Base-by-base conservation (phyloP, 2,113 vertebrate species). In the Asarcornis scutulata region DNA sequence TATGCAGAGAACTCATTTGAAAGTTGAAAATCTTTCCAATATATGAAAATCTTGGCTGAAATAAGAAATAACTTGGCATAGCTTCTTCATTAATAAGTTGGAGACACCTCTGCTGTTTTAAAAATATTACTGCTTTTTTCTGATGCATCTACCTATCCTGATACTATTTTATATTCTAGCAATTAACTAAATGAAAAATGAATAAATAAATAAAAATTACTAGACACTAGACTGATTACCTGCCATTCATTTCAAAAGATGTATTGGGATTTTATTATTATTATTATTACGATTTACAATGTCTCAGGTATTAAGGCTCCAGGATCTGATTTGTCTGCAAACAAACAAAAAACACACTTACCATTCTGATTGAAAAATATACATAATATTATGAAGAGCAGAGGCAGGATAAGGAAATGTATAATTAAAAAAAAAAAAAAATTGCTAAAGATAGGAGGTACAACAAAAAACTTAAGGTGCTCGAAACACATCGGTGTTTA, bases 281-380 rank as follows among this genome's bases (percentile, higher is more conserved):
- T 22, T 21, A 48, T 48, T 11, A 44, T 44, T 44, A 44, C 44
- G 44, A 48, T 48, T 48, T 76, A 14, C 0, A 31, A 40, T 4
- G 2, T 76, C 72, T 86, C 55, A 83, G 2, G 4, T 56, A n/a
- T 14, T 64, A 26, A 64, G 13, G 13, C 21, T 85, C 34, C 4
- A 76, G 38, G 8, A 32, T 6, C 4, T 40, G 20, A 91, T 6
- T 4, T 29, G 5, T 10, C 8, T 86, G 7, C 2, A 60, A 18
- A 46, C 44, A 46, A 46, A 46, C 17, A 18, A 44, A 44, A 44
- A 44, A 44, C 17, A 8, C 44, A 44, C 44, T 44, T 44, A 44
- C 17, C 55, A 63, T 34, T 93, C 74, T 97, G 82, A 93, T 92
- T 95, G 81, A 96, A 95, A 97, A 96, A 94, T 91, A 89, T 14